Evolutionary conservation across 2,888 invertebrate genomes (phyloP).

Genomic region (Lydus trimaculatus): DNA sequence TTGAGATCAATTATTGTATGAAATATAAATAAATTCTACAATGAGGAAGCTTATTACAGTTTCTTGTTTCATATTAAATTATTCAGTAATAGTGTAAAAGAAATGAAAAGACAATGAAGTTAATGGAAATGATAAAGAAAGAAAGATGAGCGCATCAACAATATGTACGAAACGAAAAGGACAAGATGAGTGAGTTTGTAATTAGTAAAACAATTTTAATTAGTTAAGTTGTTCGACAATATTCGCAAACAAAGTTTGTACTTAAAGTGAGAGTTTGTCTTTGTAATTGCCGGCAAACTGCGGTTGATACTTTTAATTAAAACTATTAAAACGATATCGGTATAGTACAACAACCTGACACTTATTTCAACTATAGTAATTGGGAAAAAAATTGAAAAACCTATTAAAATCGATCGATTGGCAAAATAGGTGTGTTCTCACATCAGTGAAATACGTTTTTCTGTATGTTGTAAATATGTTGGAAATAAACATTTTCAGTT

Average conservation of each 20-base stretch:
- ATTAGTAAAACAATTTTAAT: constrained; percentile 45
- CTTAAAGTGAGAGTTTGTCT: constrained; percentile 40
- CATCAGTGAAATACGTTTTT: neutral
- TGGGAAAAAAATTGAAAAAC: too few relatives aligned
- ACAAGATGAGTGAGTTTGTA: constrained; percentile 35
- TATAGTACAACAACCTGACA: neutral
- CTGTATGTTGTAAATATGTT: neutral
- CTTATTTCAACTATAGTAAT: neutral
- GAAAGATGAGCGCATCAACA: neutral
- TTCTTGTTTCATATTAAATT: neutral
- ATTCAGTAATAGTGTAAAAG: neutral
- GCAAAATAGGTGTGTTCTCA: neutral
- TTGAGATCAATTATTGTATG: neutral
- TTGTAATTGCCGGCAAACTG: constrained; percentile 37
- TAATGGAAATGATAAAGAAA: neutral
- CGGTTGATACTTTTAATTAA: constrained; percentile 39
- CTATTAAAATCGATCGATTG: too few relatives aligned
- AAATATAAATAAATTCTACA: neutral
- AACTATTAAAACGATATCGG: constrained; percentile 22
- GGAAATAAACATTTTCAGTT: neutral
- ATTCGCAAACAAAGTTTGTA: constrained; percentile 40
- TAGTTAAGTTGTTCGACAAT: constrained; percentile 40
- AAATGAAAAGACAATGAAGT: neutral
- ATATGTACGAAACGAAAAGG: neutral
- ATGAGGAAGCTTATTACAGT: neutral